Evolutionary conservation across 1,140 invertebrate species (phyloP), one percentile per base, ranked within the genome.

Genomic region (Caenorhabditis inopinata): DNA sequence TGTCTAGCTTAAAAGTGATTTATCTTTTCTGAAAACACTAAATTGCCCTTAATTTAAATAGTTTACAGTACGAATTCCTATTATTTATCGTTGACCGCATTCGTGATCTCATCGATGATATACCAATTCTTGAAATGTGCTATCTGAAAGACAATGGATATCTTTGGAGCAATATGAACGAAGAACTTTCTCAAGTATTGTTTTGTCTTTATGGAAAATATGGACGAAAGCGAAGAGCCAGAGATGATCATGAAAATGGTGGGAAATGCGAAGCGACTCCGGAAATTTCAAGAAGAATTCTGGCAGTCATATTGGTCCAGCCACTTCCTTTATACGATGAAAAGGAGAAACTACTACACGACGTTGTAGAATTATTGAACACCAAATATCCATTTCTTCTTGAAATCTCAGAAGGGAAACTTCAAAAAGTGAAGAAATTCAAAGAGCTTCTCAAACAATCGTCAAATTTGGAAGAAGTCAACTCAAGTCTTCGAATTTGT

Each of bases 291-390:
- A 68, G 12, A 23, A n/a, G n/a, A 42, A 42, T 68, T 7, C 12
- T 68, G n/a, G n/a, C 16, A 16, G 58, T 68, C 3, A 68, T 68
- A 18, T 12, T 68, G 12, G 58, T 68, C 2, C 58, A 68, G 4
- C 58, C 58, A n/a, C 58, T 68, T 38, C 58, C 58, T 21, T 12
- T 68, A 9, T 21, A 68, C 32, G 58, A 68, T 38, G 58, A 68
- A 11, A 68, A 68, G n/a, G 58, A 68, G 32, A 68, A 68, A 18
- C n/a, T 68, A 12, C 11, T 21, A 16, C 58, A 68, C 38, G 58
- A 68, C 12, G 32, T 68, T 5, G 12, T 38, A 21, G 58, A 68
- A 6, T 12, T 68, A 3, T 16, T 68, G 5, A 68, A 68, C 12
- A 38, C 58, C n/a, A 68, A 68, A 21, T 68, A 38, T n/a, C 32